Evolutionary conservation across 1,140 invertebrate genomes (phyloP).

Genomic region (Andricus grossulariae): DNA sequence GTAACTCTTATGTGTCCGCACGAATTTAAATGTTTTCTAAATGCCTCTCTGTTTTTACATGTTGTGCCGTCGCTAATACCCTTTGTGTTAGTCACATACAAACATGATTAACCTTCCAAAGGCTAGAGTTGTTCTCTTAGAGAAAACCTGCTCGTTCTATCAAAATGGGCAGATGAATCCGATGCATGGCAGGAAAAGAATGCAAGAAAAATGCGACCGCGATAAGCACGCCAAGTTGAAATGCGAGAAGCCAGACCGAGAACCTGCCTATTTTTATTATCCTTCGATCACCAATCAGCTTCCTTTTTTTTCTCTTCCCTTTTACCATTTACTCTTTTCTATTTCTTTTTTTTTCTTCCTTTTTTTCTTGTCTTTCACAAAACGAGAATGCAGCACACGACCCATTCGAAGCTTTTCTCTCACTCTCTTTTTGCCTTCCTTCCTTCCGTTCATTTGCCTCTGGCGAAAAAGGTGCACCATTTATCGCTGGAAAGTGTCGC

Average conservation of each 20-base stretch:
- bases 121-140: conserved; percentile 10
- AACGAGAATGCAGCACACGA: conserved; percentile 20
- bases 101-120: not conserved
- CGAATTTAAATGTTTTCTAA: conserved; percentile 10
- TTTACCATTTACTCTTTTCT: conserved; percentile 33
- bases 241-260: conserved; percentile 18
- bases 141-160: conserved; percentile 14
- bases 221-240: conserved; percentile 24
- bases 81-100: not conserved
- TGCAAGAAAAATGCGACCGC: conserved; percentile 22
- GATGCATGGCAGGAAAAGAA: conserved; percentile 23
- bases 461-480: conserved; percentile 32
- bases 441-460: conserved; percentile 37
- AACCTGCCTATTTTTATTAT: conserved; percentile 24
- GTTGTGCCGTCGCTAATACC: conserved; percentile 7
- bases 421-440: conserved; percentile 31
- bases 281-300: conserved; percentile 4
- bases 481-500: conserved; percentile 12
- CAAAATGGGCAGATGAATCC: conserved; percentile 23
- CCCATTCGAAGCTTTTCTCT: conserved; percentile 33
- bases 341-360: conserved; percentile 36
- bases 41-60: conserved; percentile 10
- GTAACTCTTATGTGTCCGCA: conserved; percentile 9
- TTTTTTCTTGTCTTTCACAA: conserved; percentile 30
- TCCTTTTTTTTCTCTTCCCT: conserved; percentile 15